Conservation (phyloP, 2,888 invertebrate genomes). For the Physocephala rufipes region DNA sequence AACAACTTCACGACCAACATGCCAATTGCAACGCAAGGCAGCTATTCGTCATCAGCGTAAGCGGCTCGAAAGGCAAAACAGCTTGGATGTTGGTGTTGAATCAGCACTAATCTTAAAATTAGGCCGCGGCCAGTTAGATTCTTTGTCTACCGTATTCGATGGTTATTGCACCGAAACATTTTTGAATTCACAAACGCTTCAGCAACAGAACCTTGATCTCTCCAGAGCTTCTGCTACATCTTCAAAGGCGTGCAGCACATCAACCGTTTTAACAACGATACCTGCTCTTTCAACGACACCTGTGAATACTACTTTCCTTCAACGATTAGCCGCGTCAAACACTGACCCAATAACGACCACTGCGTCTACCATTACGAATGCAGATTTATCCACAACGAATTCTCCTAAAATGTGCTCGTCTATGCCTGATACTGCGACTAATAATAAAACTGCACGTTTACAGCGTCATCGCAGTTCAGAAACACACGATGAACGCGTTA, state of each 20-base stretch:
- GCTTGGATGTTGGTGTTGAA: slow-evolving; percentile 57
- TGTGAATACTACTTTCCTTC: slow-evolving; percentile 20
- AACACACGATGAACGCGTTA: slow-evolving; percentile 62
- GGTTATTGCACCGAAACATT: slow-evolving; percentile 49
- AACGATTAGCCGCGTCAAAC: slow-evolving; percentile 33
- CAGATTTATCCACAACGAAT: slow-evolving; percentile 20
- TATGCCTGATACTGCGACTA: slow-evolving; percentile 10
- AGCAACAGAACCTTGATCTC: slow-evolving; percentile 30
- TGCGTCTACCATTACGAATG: slow-evolving; percentile 24
- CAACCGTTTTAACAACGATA: slow-evolving; percentile 33
- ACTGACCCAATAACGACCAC: slow-evolving; percentile 38
- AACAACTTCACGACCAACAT: slow-evolving; percentile 16
- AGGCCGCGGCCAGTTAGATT: slow-evolving; percentile 58
- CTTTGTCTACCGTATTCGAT: slow-evolving; percentile 45
- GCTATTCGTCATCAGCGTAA: slow-evolving; percentile 55
- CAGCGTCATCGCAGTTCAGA: slow-evolving; percentile 65
- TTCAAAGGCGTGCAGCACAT: slow-evolving; percentile 43
- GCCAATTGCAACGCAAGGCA: slow-evolving; percentile 56
- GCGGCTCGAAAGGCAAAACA: slow-evolving; percentile 60
- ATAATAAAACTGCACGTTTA: slow-evolving; percentile 55
- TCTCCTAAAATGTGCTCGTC: slow-evolving; percentile 39
- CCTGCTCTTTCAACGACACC: slow-evolving; percentile 39
- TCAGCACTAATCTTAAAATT: slow-evolving; percentile 52
- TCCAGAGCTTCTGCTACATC: slow-evolving; percentile 41
- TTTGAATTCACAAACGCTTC: slow-evolving; percentile 53